Conservation (phyloP, 2,888 invertebrate genomes). For the Drepana falcataria region DNA sequence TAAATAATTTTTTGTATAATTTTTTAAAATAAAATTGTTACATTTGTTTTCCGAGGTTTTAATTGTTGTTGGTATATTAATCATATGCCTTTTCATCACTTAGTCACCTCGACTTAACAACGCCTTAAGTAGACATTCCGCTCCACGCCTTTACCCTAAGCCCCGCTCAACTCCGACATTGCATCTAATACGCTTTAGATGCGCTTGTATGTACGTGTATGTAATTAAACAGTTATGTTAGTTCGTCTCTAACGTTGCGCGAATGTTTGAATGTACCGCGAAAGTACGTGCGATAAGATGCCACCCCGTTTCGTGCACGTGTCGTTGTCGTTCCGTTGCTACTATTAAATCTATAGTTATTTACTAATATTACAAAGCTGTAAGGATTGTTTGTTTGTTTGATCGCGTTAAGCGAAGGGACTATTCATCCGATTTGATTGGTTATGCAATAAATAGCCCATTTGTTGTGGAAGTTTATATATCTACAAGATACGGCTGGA, state of each 20-base stretch:
- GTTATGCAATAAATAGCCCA: too few relatives aligned
- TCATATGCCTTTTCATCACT: too few relatives aligned
- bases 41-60: too few relatives aligned
- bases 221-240: constrained; percentile 73
- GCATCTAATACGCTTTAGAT: constrained; percentile 42
- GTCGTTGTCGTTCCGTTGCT: not conserved
- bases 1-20: too few relatives aligned
- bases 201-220: constrained; percentile 37
- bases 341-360: not conserved
- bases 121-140: not conserved
- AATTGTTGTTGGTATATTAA: too few relatives aligned
- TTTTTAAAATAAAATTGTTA: too few relatives aligned
- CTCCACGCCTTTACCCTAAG: constrained; percentile 14
- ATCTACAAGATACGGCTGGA: too few relatives aligned
- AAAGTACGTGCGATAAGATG: constrained; percentile 52
- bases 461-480: constrained; percentile 14
- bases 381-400: too few relatives aligned
- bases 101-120: too few relatives aligned
- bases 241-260: constrained; percentile 58
- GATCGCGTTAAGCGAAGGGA: too few relatives aligned
- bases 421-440: too few relatives aligned
- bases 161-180: constrained; percentile 29
- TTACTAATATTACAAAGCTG: too few relatives aligned
- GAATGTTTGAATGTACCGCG: constrained; percentile 46
- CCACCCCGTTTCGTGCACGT: constrained; percentile 4